Conservation (phyloP, 2,113 vertebrate genomes). For the Archocentrus centrarchus region DNA sequence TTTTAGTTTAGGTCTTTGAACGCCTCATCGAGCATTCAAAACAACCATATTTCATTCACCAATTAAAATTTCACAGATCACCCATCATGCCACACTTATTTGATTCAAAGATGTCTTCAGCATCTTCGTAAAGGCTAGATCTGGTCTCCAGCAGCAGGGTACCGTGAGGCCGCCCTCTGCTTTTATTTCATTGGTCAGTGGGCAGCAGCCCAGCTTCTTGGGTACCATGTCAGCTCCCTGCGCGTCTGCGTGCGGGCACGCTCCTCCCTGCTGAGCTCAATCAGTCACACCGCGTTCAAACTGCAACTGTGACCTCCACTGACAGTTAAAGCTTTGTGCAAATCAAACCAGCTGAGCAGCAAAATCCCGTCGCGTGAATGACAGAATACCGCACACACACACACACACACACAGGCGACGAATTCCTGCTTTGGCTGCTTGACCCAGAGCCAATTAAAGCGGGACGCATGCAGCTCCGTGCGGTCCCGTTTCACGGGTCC, state of each 20-base stretch:
- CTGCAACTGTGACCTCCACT: conserved; percentile 55
- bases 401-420: not conserved
- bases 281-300: conserved; percentile 52
- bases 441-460: not conserved
- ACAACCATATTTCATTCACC: not conserved
- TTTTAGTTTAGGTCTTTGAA: not conserved
- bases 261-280: conserved; percentile 57
- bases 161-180: conserved; percentile 25
- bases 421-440: conserved; percentile 4
- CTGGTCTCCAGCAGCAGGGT: conserved; percentile 7
- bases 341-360: conserved; percentile 57
- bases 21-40: rapidly evolving
- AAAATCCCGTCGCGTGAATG: conserved; percentile 2
- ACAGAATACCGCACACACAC: not conserved
- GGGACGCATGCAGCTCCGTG: not conserved
- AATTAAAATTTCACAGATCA: not conserved
- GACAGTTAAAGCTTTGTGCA: conserved; percentile 54
- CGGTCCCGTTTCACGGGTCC: not conserved
- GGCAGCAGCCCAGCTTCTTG: conserved; percentile 39
- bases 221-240: conserved; percentile 57
- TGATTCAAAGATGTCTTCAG: not conserved
- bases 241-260: conserved; percentile 34
- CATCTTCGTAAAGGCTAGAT: not conserved
- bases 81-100: not conserved
- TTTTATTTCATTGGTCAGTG: conserved; percentile 20